Evolutionary conservation across 2,888 invertebrate genomes (phyloP).

Genomic region (Quadriops clusia): DNA sequence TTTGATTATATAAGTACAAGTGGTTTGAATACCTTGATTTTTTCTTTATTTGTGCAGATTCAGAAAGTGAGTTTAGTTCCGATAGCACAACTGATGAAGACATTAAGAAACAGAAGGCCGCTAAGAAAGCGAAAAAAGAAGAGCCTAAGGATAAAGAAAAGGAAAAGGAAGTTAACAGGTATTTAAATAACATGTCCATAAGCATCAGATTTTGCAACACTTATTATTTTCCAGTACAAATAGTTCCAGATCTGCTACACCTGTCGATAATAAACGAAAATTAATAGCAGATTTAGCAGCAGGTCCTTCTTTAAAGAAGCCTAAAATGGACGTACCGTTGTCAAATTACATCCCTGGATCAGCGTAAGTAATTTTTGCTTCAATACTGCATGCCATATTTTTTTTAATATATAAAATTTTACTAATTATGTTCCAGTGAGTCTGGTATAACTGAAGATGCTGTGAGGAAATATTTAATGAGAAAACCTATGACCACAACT

Average conservation of each 20-base stretch:
- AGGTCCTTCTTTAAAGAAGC: slow-evolving; percentile 41
- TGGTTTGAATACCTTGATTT: too few relatives aligned
- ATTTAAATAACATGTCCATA: slow-evolving; percentile 7
- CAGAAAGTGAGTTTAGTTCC: slow-evolving; percentile 60
- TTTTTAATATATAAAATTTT: slow-evolving; percentile 2
- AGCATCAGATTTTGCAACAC: slow-evolving; percentile 2
- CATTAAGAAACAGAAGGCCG: slow-evolving; percentile 45
- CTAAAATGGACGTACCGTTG: slow-evolving; percentile 40
- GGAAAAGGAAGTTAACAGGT: too few relatives aligned
- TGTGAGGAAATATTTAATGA: slow-evolving; percentile 83
- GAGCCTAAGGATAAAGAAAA: slow-evolving; percentile 36
- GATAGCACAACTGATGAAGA: slow-evolving; percentile 60
- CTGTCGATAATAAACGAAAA: slow-evolving; percentile 35
- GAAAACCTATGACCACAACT: slow-evolving; percentile 97
- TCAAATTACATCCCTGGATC: slow-evolving; percentile 40
- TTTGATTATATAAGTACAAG: too few relatives aligned
- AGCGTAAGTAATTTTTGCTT: slow-evolving; percentile 26
- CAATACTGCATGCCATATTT: slow-evolving; percentile 2
- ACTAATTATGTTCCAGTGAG: slow-evolving; percentile 45
- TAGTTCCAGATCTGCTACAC: slow-evolving; percentile 44
- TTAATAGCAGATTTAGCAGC: slow-evolving; percentile 36
- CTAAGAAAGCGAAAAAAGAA: slow-evolving; percentile 33
- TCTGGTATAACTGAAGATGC: slow-evolving; percentile 91
- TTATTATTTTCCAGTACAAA: slow-evolving; percentile 35
- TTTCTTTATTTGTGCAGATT: slow-evolving; percentile 36